Conservation (phyloP, 2,888 invertebrate genomes). For the Megaustenia siamemsis region DNA sequence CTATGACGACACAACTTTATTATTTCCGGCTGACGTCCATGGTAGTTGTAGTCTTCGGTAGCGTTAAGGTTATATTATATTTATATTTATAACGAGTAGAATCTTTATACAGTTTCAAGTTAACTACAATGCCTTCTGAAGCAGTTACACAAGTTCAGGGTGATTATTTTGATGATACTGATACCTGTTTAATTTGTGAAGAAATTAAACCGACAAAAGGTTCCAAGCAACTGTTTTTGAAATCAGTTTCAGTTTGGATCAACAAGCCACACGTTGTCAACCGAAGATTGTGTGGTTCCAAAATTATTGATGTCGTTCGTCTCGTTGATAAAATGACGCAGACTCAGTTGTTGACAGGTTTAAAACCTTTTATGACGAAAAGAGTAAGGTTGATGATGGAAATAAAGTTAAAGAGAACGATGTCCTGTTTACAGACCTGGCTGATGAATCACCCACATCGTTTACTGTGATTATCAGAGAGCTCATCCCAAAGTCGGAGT, state of each 20-base stretch:
- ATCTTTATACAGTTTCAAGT: too few species aligned
- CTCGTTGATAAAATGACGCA: background rate
- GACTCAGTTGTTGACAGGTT: background rate
- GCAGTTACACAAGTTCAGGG: background rate
- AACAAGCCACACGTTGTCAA: constrained; percentile 75
- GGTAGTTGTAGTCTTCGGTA: too few species aligned
- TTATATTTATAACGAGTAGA: too few species aligned
- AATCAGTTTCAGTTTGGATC: constrained; percentile 69
- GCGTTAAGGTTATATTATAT: too few species aligned
- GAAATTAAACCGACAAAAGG: constrained; percentile 32
- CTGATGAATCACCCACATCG: constrained; percentile 8
- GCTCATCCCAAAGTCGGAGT: constrained; percentile 67
- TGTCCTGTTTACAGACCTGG: constrained; percentile 20
- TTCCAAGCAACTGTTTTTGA: constrained; percentile 58
- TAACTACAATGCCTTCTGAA: background rate
- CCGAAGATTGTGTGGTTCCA: constrained; percentile 68
- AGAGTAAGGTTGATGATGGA: background rate
- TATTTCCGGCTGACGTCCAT: too few species aligned
- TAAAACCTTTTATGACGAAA: background rate
- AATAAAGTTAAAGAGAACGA: background rate
- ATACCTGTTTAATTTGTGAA: constrained; percentile 14
- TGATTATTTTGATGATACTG: too few species aligned
- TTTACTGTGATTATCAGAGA: constrained; percentile 63
- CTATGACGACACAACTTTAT: too few species aligned
- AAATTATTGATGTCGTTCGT: constrained; percentile 49